A percentile compares a stretch with the other conserved stretches of the same genome.
phyloP scores from a whole-genome alignment of 2,113 vertebrate species.

The Siphamia tubifer region DNA sequence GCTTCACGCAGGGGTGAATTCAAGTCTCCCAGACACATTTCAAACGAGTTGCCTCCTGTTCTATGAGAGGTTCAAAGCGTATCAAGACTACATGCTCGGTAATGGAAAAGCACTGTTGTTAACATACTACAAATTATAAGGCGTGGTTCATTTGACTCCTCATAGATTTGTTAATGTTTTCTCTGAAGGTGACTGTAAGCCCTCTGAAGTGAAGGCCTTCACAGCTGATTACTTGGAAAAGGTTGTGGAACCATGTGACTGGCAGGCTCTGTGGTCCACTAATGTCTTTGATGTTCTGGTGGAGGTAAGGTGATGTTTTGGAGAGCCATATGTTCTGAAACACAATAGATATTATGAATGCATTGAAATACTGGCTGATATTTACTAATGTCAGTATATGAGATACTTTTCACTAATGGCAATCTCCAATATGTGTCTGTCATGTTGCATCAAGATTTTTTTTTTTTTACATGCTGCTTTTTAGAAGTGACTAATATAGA shows the following conservation, averaged over 20 bases:
- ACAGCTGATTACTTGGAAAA: conserved; percentile 93
- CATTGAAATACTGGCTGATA: no score
- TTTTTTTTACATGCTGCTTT: no score
- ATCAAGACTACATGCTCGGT: conserved; percentile 96
- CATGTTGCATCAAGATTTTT: no score
- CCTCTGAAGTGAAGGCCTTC: conserved; percentile 90
- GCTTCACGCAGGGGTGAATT: conserved; percentile 45
- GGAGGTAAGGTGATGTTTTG: conserved; percentile 78
- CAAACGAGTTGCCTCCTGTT: conserved; percentile 88
- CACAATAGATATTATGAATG: no score
- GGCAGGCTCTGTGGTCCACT: conserved; percentile 91
- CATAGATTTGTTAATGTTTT: neutral
- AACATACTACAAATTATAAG: neutral
- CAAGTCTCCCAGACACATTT: conserved; percentile 85
- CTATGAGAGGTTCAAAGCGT: conserved; percentile 91
- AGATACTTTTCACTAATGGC: no score
- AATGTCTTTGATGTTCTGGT: conserved; percentile 89
- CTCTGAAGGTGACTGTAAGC: conserved; percentile 90
- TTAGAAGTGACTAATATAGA: no score
- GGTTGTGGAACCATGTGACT: conserved; percentile 88
- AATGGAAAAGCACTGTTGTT: neutral
- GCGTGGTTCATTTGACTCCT: fast-evolving
- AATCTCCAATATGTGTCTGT: no score
- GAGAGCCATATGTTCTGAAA: neutral
- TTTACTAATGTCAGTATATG: no score